phyloP scores from a whole-genome alignment of 2,888 invertebrate species.

The Sicus ferrugineus region DNA sequence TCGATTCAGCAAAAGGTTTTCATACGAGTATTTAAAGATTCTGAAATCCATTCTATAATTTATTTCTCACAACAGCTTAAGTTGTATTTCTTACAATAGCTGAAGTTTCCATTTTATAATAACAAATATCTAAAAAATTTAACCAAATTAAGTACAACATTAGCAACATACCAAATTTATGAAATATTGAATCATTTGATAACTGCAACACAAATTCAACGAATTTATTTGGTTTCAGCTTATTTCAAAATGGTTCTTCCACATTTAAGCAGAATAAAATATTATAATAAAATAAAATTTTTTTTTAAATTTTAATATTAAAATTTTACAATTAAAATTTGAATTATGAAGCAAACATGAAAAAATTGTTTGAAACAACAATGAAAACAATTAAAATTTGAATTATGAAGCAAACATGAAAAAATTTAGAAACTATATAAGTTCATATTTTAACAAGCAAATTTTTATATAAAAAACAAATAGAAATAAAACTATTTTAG shows the following conservation, averaged over 20 bases:
- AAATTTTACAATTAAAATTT: no score
- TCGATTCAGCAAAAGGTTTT: no score
- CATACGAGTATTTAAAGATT: no score
- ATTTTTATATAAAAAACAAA: not conserved
- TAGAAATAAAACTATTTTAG: slow-evolving; percentile 1
- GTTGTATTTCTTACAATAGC: no score
- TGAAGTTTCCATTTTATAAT: no score
- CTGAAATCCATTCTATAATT: no score
- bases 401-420: not conserved
- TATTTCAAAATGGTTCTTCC: slow-evolving; percentile 9
- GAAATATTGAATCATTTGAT: no score
- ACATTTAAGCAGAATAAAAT: slow-evolving; percentile 3
- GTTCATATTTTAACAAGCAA: not conserved
- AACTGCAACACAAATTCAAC: slow-evolving; percentile 38
- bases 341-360: not conserved
- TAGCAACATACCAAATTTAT: no score
- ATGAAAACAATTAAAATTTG: no score
- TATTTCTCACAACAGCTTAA: no score
- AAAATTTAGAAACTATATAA: slow-evolving; percentile 6
- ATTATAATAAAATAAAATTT: not conserved
- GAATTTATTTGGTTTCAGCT: slow-evolving; percentile 53
- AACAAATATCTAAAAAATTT: no score
- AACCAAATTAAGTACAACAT: no score
- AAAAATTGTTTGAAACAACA: not conserved
- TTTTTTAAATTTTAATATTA: not conserved